phyloP scores from a whole-genome alignment of 2,888 invertebrate genomes.

The Colostygia pectinataria region DNA sequence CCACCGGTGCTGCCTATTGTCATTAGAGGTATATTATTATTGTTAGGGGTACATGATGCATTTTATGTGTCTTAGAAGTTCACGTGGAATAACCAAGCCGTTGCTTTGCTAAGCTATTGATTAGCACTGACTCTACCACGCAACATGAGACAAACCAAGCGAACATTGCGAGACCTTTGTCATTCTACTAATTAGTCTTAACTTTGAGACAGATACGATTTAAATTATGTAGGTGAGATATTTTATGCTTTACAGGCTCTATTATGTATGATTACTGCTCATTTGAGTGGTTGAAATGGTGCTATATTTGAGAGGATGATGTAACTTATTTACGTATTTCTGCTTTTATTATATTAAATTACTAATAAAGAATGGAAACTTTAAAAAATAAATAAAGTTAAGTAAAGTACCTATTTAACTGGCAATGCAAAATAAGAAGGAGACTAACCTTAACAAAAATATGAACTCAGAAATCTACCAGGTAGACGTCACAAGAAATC shows the following conservation, averaged over 20 bases:
- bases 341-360: too few relatives aligned
- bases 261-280: slow-evolving; percentile 6
- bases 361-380: too few relatives aligned
- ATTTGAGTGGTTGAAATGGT: slow-evolving; percentile 9
- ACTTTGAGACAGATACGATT: slow-evolving; percentile 37
- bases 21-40: too few relatives aligned
- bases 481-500: too few relatives aligned
- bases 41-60: too few relatives aligned
- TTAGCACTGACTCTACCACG: slow-evolving; percentile 16
- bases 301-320: background rate
- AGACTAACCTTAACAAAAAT: too few relatives aligned
- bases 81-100: slow-evolving; percentile 4
- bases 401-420: too few relatives aligned
- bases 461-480: too few relatives aligned
- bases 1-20: too few relatives aligned
- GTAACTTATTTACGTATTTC: background rate
- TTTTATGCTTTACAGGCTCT: slow-evolving; percentile 11
- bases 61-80: too few relatives aligned
- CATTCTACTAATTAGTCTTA: slow-evolving; percentile 38
- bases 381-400: too few relatives aligned
- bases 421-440: too few relatives aligned
- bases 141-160: slow-evolving; percentile 25
- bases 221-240: slow-evolving; percentile 32
- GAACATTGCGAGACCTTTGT: slow-evolving; percentile 34
- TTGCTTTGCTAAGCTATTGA: slow-evolving; percentile 9